These are phyloP conservation scores for Enteromius afrohamiltoni DNA, from an alignment of 2,797 vertebrate species.

Conservation along the genomic window DNA sequence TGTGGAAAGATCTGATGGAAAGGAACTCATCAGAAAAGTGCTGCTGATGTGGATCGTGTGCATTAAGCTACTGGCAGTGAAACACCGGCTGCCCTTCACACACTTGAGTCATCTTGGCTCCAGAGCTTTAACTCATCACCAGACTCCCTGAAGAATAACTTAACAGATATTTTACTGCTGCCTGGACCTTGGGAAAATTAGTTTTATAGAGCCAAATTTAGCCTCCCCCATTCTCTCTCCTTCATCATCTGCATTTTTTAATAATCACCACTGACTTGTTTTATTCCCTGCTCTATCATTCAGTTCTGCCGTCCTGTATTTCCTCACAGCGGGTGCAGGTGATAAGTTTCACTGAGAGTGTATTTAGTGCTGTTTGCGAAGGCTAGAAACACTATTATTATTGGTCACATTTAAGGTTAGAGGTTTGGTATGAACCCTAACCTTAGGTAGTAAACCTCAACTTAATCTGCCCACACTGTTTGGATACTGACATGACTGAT, in stretches of 20 bases:
- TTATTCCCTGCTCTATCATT: constrained; percentile 19
- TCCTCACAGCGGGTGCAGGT: constrained; percentile 21
- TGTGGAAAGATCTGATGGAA: constrained; percentile 58
- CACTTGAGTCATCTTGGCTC: constrained; percentile 62
- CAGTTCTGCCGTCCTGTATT: background rate
- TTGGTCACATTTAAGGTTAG: background rate
- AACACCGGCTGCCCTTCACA: constrained; percentile 57
- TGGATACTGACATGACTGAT: background rate
- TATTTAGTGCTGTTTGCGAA: constrained; percentile 21
- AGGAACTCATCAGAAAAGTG: constrained; percentile 66
- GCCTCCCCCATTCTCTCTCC: constrained; percentile 64
- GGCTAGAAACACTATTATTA: constrained; percentile 16
- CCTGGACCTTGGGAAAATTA: constrained; percentile 45
- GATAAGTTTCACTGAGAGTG: background rate
- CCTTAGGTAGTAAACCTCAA: background rate
- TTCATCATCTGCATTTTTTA: constrained; percentile 30
- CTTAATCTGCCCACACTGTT: background rate
- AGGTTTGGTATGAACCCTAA: constrained; percentile 4
- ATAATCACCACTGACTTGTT: constrained; percentile 41
- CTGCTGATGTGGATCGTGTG: constrained; percentile 68
- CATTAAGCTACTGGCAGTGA: constrained; percentile 42
- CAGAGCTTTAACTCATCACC: constrained; percentile 70
- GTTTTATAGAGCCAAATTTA: constrained; percentile 67
- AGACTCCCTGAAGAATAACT: constrained; percentile 54
- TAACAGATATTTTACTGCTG: constrained; percentile 28